phyloP scores from a whole-genome alignment of 2,797 vertebrate species.

The Siniperca scherzeri region DNA sequence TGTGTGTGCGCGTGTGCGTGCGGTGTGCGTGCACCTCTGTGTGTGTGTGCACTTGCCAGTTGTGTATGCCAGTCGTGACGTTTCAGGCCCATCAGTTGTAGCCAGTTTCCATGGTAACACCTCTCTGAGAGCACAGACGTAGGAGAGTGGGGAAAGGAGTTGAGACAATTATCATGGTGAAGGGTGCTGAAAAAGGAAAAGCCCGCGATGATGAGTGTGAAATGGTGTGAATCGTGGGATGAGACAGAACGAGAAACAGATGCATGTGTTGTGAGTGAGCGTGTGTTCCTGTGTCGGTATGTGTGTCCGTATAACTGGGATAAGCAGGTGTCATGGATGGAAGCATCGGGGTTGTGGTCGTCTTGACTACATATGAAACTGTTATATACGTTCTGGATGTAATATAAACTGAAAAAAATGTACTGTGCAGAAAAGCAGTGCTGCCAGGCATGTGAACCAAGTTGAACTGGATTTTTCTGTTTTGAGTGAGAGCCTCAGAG shows the following conservation, averaged over 20 bases:
- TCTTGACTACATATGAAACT: constrained; percentile 51
- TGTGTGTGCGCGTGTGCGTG: neutral
- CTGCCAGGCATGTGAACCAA: constrained; percentile 56
- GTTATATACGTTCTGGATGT: neutral
- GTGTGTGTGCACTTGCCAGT: constrained; percentile 53
- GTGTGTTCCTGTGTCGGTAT: constrained; percentile 41
- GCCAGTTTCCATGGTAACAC: constrained; percentile 89
- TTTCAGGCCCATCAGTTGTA: constrained; percentile 85
- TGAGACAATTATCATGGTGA: constrained; percentile 75
- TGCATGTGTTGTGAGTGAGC: constrained; percentile 51
- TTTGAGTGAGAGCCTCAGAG: constrained; percentile 71
- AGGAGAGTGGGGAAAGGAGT: constrained; percentile 70
- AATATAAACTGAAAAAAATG: neutral
- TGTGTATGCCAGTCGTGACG: constrained; percentile 76
- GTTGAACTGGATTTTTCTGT: constrained; percentile 58
- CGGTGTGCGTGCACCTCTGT: constrained; percentile 5
- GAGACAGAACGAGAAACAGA: constrained; percentile 64
- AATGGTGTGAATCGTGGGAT: constrained; percentile 62
- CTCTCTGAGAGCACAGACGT: constrained; percentile 77
- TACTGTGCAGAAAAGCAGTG: constrained; percentile 17
- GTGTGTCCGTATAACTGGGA: constrained; percentile 21
- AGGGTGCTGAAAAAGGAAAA: constrained; percentile 76
- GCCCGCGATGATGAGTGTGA: constrained; percentile 63
- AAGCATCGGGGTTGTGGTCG: constrained; percentile 14
- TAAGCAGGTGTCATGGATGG: constrained; percentile 24